Percentiles rank a stretch among this genome's conserved stretches.
These are phyloP conservation scores for Pectinophora gossypiella DNA, from an alignment of 1,140 invertebrate genomes.

Conservation along the genomic window DNA sequence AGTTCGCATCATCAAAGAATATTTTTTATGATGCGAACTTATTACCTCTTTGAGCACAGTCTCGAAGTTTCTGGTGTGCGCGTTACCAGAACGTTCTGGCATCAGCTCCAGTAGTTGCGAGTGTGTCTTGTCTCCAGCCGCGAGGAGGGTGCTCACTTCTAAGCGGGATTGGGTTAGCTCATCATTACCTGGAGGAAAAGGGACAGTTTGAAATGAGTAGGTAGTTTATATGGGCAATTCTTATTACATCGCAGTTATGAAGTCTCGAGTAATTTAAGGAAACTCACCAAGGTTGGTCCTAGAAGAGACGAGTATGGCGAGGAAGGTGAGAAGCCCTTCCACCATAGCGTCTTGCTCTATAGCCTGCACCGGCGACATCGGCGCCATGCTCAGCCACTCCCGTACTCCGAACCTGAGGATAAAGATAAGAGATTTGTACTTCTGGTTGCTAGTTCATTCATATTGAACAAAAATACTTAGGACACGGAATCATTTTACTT, in stretches of 20 bases:
- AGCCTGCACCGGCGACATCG: constrained; percentile 80
- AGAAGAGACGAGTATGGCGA: constrained; percentile 92
- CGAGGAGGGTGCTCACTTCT: constrained; percentile 95
- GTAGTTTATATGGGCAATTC: too few species aligned
- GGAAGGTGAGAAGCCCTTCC: constrained; percentile 93
- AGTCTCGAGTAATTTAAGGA: too few species aligned
- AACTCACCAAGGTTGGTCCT: constrained; percentile 89
- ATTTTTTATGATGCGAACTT: too few species aligned
- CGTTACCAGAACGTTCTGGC: constrained; percentile 95
- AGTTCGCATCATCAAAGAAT: too few species aligned
- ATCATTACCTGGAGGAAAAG: constrained; percentile 76
- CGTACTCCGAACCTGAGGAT: constrained; percentile 84
- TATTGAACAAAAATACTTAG: too few species aligned
- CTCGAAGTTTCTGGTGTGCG: constrained; percentile 93
- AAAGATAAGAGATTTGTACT: too few species aligned
- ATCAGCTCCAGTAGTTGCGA: constrained; percentile 95
- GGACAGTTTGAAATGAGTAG: too few species aligned
- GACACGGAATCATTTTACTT: too few species aligned
- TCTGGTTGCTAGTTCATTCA: too few species aligned
- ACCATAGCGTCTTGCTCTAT: constrained; percentile 93
- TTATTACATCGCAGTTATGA: too few species aligned
- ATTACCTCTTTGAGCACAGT: constrained; percentile 83
- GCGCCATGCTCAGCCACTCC: constrained; percentile 89
- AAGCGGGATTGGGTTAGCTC: constrained; percentile 86
- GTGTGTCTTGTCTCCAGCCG: constrained; percentile 96